phyloP scores from a whole-genome alignment of 2,797 vertebrate genomes.

The Pipistrellus pygmaeus region DNA sequence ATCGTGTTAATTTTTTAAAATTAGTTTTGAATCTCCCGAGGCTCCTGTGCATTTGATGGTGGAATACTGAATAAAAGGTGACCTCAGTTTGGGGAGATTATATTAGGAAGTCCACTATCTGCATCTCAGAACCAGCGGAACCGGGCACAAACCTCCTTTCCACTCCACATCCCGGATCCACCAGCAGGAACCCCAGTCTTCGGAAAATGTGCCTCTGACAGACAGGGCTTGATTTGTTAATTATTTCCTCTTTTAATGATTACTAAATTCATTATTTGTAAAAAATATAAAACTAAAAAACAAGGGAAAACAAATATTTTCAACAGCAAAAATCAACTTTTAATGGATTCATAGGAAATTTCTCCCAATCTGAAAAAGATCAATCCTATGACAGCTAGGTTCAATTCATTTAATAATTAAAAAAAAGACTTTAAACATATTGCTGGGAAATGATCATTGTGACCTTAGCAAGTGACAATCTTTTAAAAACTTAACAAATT shows the following conservation, averaged over 20 bases:
- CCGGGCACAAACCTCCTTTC: neutral
- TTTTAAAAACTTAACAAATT: neutral
- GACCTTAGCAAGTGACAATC: neutral
- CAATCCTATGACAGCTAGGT: neutral
- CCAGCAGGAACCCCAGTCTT: constrained; percentile 61
- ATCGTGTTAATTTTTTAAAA: constrained; percentile 82
- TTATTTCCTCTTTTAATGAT: neutral
- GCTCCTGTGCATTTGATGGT: constrained; percentile 69
- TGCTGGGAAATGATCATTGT: neutral
- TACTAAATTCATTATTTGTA: neutral
- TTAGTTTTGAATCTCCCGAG: constrained; percentile 65
- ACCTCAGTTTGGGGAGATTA: constrained; percentile 66
- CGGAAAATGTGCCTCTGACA: constrained; percentile 69
- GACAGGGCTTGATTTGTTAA: constrained; percentile 37
- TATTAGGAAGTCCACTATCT: constrained; percentile 74
- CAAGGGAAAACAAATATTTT: neutral
- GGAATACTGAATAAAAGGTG: constrained; percentile 36
- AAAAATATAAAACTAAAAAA: neutral
- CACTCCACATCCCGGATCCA: constrained; percentile 69
- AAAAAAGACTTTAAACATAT: neutral
- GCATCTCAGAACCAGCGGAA: constrained; percentile 44
- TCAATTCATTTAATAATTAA: neutral
- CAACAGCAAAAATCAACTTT: neutral
- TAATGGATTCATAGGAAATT: neutral
- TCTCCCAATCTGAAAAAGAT: neutral